These are phyloP conservation scores for Cetoscarus ocellatus DNA, from an alignment of 2,797 vertebrate species.

Conservation along the genomic window DNA sequence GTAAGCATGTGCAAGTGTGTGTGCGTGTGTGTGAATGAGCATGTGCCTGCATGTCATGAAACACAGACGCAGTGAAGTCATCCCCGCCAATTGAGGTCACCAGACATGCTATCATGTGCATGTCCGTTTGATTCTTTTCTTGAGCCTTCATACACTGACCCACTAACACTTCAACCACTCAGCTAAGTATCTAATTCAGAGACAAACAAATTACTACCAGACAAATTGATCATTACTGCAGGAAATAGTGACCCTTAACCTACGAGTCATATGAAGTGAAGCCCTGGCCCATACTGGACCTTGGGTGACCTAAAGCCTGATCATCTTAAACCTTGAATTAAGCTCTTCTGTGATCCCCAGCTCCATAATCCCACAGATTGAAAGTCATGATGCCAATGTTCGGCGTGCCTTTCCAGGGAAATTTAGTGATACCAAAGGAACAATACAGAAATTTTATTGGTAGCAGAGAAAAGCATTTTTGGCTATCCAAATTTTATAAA, in stretches of 20 bases:
- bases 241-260: slow-evolving; percentile 35
- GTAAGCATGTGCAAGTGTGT: slow-evolving; percentile 27
- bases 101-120: slow-evolving; percentile 34
- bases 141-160: slow-evolving; percentile 41
- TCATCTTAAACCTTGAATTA: slow-evolving; percentile 49
- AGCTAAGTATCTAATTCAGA: slow-evolving; percentile 27
- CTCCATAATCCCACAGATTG: slow-evolving; percentile 32
- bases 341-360: slow-evolving; percentile 42
- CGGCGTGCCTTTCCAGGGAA: slow-evolving; percentile 24
- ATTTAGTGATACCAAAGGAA: slow-evolving; percentile 8
- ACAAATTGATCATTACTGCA: slow-evolving; percentile 39
- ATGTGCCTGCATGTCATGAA: slow-evolving; percentile 40
- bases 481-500: background rate
- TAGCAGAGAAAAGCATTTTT: background rate
- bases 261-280: slow-evolving; percentile 44
- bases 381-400: slow-evolving; percentile 23
- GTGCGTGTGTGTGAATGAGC: slow-evolving; percentile 8
- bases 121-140: slow-evolving; percentile 26
- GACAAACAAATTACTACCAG: slow-evolving; percentile 40
- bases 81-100: slow-evolving; percentile 53
- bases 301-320: slow-evolving; percentile 42
- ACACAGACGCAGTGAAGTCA: slow-evolving; percentile 73
- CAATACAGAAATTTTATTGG: slow-evolving; percentile 16
- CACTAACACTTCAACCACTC: slow-evolving; percentile 16
- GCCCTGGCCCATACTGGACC: slow-evolving; percentile 6